A percentile compares a stretch with the other conserved stretches of the same genome.
Conservation (phyloP, 2,797 vertebrate species). For the Tenualosa thibaudeaui region DNA sequence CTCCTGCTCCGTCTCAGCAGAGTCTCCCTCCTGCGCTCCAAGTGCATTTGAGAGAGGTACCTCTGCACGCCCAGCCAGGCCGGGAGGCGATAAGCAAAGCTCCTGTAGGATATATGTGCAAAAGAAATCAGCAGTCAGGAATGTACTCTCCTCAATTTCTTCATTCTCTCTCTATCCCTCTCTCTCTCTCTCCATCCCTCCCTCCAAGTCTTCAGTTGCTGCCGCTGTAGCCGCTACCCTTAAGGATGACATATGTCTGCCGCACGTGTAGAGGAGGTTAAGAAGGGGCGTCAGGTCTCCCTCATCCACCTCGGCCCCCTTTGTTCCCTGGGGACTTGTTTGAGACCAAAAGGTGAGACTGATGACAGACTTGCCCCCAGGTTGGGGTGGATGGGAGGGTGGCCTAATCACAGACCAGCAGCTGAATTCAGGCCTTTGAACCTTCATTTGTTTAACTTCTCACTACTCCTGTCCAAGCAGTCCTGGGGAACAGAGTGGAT, state of each 20-base stretch:
- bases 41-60: not conserved
- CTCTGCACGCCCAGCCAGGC: not conserved
- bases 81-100: slow-evolving; percentile 30
- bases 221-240: not conserved
- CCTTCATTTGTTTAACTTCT: slow-evolving; percentile 5
- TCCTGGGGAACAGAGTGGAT: not conserved
- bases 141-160: slow-evolving; percentile 21
- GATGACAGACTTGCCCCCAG: slow-evolving; percentile 7
- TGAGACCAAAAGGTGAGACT: not conserved
- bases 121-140: slow-evolving; percentile 23
- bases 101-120: not conserved
- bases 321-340: not conserved
- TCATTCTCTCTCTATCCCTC: not conserved
- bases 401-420: not conserved
- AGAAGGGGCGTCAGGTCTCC: not conserved
- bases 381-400: not conserved
- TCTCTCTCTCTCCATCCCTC: not conserved
- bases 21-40: slow-evolving; percentile 25
- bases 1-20: not conserved
- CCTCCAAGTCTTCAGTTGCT: not conserved
- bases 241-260: not conserved
- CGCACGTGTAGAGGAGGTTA: not conserved
- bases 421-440: slow-evolving; percentile 4
- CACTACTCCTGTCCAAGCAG: not conserved
- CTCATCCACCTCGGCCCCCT: not conserved